Percentiles rank a stretch among this genome's conserved stretches.
phyloP scores from a whole-genome alignment of 2,113 vertebrate genomes.

The Oryctolagus cuniculus region DNA sequence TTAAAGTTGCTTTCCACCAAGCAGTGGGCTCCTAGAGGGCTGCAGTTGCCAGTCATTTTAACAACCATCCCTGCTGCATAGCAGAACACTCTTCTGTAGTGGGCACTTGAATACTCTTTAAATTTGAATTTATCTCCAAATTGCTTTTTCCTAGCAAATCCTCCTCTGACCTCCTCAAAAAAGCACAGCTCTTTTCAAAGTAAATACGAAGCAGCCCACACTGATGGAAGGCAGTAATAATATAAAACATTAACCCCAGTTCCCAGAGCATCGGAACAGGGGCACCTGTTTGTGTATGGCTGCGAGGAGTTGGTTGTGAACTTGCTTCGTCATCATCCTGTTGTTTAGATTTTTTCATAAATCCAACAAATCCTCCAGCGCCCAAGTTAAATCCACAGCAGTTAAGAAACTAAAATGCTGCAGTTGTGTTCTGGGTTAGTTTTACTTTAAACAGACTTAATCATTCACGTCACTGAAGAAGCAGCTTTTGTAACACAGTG shows the following conservation, averaged over 20 bases:
- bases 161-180: not conserved
- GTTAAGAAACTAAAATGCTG: conserved; percentile 7
- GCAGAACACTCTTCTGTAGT: not conserved
- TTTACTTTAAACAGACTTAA: conserved; percentile 13
- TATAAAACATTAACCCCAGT: not conserved
- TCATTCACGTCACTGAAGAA: not conserved
- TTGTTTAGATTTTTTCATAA: not conserved
- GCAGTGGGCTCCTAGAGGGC: not conserved
- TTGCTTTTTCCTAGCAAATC: conserved; percentile 8
- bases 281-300: not conserved
- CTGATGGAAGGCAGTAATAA: not conserved
- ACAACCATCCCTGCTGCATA: not conserved
- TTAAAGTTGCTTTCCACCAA: conserved; percentile 5
- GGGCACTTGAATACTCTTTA: not conserved
- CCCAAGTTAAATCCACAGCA: not conserved
- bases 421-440: not conserved
- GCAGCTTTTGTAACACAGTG: not conserved
- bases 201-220: not conserved
- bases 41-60: not conserved
- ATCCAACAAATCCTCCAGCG: not conserved
- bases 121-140: not conserved
- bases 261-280: not conserved
- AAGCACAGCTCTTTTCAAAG: not conserved
- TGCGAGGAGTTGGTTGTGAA: not conserved
- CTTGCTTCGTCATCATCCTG: not conserved